Percentiles rank a stretch among this genome's conserved stretches.
Conservation (phyloP, 2,113 vertebrate species). For the Trematocara nigrifrons region DNA sequence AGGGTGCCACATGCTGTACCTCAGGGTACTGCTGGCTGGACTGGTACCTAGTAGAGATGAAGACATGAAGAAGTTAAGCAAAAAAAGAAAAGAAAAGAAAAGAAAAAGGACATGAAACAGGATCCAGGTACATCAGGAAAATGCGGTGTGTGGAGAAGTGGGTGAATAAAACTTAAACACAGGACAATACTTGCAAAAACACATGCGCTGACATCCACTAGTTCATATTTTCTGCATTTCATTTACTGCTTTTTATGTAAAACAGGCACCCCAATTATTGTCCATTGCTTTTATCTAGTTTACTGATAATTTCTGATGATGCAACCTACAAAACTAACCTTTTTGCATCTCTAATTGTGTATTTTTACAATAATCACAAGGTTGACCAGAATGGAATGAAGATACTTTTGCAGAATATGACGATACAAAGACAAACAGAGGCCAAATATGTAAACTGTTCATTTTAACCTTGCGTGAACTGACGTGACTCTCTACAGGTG, state of each 20-base stretch:
- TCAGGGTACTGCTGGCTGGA: slow-evolving; percentile 58
- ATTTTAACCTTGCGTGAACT: not conserved
- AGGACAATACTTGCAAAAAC: slow-evolving; percentile 17
- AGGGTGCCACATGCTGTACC: slow-evolving; percentile 39
- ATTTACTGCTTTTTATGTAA: not conserved
- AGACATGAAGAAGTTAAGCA: not conserved
- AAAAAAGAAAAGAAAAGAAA: not conserved
- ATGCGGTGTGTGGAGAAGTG: not conserved
- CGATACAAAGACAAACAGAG: not conserved
- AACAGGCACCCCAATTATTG: not conserved
- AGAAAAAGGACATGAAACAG: not conserved
- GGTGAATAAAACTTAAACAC: not conserved
- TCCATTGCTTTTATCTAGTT: not conserved
- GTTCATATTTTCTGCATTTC: not conserved
- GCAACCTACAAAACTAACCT: not conserved
- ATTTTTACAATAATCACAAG: not conserved
- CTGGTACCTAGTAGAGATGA: slow-evolving; percentile 57
- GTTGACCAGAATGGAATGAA: not conserved
- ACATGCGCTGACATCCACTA: slow-evolving; percentile 18
- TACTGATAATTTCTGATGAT: not conserved
- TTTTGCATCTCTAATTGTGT: not conserved
- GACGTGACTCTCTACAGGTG: not conserved
- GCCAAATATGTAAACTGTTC: not conserved
- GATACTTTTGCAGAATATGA: not conserved
- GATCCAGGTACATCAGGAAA: not conserved